These are phyloP conservation scores for Cepaea nemoralis DNA, from an alignment of 1,140 invertebrate genomes.

Conservation along the genomic window DNA sequence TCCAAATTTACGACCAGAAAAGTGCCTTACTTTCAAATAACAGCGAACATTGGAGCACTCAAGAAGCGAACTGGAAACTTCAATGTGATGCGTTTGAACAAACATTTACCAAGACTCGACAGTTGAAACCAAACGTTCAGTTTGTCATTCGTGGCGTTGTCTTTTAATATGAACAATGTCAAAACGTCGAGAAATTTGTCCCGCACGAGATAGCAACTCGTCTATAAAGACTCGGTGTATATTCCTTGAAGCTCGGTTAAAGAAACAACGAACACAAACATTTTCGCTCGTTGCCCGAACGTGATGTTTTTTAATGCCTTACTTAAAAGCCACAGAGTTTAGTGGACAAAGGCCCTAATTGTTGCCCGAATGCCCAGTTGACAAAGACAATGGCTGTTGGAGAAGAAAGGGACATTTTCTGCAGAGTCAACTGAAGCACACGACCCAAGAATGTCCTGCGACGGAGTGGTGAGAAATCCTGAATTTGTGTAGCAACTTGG, in stretches of 20 bases:
- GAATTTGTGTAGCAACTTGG: neutral
- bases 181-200: neutral
- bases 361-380: slow-evolving; percentile 4
- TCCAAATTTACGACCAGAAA: neutral
- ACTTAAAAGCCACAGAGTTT: slow-evolving; percentile 1
- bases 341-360: slow-evolving; percentile 16
- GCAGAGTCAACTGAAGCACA: slow-evolving; percentile 1
- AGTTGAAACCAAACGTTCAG: neutral
- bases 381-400: slow-evolving; percentile 16
- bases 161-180: neutral
- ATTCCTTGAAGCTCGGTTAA: neutral
- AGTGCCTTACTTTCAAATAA: neutral
- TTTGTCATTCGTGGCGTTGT: neutral
- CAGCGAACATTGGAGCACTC: neutral
- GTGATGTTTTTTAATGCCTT: slow-evolving; percentile 15
- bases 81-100: neutral
- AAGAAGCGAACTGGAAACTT: neutral
- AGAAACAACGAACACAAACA: neutral
- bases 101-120: neutral
- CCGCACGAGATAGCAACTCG: neutral
- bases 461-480: neutral
- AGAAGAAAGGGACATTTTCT: neutral
- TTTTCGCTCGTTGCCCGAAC: neutral
- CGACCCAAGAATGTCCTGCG: neutral
- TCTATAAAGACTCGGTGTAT: neutral